Percentiles rank a stretch among this genome's conserved stretches.
phyloP scores from a whole-genome alignment of 2,113 vertebrate species.

The Entelurus aequoreus region DNA sequence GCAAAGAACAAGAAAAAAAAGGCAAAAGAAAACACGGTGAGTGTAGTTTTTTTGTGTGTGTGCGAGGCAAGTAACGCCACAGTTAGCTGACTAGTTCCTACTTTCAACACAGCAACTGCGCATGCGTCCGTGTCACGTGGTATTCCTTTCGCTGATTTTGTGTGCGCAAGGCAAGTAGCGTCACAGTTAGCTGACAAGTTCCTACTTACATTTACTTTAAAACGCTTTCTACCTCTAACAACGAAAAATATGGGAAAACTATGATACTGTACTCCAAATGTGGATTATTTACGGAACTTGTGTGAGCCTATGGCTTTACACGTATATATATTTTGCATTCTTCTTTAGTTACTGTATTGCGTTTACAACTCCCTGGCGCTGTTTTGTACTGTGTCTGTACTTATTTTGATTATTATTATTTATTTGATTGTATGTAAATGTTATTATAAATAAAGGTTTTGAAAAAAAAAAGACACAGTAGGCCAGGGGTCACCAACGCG shows the following conservation, averaged over 20 bases:
- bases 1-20: not conserved
- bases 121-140: slow-evolving; percentile 44
- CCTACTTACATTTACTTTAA: not conserved
- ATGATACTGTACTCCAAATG: no score
- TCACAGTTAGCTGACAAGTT: slow-evolving; percentile 27
- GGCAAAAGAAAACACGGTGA: not conserved
- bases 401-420: no score
- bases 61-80: slow-evolving; percentile 18
- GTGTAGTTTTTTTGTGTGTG: not conserved
- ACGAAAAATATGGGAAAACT: no score
- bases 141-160: not conserved
- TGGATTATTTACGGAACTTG: not conserved
- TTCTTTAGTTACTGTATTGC: no score
- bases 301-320: not conserved
- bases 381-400: no score
- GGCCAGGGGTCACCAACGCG: no score
- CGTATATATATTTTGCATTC: no score
- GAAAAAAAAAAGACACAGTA: no score
- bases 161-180: slow-evolving; percentile 10
- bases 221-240: no score
- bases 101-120: slow-evolving; percentile 34
- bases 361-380: no score
- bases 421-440: no score
- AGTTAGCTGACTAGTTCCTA: slow-evolving; percentile 32
- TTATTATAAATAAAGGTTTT: no score